Evolutionary conservation across 2,888 invertebrate species (phyloP), one percentile per base, ranked within the genome.

Genomic region (Diplazon laetatorius): DNA sequence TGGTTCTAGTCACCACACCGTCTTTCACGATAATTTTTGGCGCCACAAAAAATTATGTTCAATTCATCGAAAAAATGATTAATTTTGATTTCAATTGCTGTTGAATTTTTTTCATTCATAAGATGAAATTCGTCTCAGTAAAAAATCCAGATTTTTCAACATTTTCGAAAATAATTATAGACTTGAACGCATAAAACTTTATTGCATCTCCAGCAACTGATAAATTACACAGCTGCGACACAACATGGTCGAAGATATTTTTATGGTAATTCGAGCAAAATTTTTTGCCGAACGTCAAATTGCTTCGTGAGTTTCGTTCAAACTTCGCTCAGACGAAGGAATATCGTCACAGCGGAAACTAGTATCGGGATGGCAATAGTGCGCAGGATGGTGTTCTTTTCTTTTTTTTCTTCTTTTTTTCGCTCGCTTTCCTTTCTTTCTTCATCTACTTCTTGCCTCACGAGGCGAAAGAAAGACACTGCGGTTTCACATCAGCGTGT

Each of bases 221-320:
- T 48, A 52, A 66, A 65, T 66, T 70, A 35, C 8, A 25, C 8
- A 25, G 22, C 20, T 39, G 66, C 48, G 57, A 69, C 50, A 59
- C 63, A 42, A 69, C 57, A 30, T n/a, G 65, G 65, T 65, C 65
- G 50, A 57, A 22, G 55, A 55, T 75, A 55, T 70, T 63, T 35
- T 78, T 73, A 78, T 73, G 78, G 63, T 78, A 69, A 78, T 78
- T 65, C 44, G 44, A 59, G 68, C 65, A 52, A n/a, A n/a, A 78
- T 73, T 78, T 69, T 69, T 69, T 30, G 68, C 57, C 52, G 68
- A 68, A 60, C 63, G 73, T 73, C 63, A 65, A 73, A 68, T 73
- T 69, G 48, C 73, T 65, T 44, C 25, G 50, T 30, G 69, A 46
- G 55, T 50, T 78, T 69, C 69, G 55, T 69, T 78, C 46, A 78